Evolutionary conservation across 2,888 invertebrate species (phyloP), one percentile per base, ranked within the genome.

Genomic region (Troides oblongomaculatus): DNA sequence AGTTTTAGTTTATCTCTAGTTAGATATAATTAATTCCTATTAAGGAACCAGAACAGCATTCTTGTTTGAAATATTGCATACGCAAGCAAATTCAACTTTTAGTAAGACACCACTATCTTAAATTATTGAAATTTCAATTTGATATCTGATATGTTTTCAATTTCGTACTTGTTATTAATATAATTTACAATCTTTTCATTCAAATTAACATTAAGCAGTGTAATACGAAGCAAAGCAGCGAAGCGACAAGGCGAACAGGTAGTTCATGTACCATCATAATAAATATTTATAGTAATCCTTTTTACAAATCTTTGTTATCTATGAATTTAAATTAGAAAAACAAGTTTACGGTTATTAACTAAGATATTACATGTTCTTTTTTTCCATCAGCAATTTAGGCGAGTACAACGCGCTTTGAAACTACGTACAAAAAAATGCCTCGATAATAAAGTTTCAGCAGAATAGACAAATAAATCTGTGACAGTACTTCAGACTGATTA

Each of bases 11-110:
- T 63, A 83, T 71, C 70, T 70, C 81, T 84, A 76, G 77, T 82
- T 81, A 86, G 87, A 87, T 89, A 85, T 89, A 89, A 89, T 85
- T 85, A 90, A 88, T 87, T 85, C 90, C 89, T 84, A 87, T 88
- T 86, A 84, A 82, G 85, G 87, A 80, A 82, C 77, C 74, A 75
- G 80, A 81, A 83, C 87, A 84, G 81, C 88, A 90, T 90, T 89
- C 90, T 82, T 81, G 81, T 76, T 73, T 82, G 79, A 73, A 86
- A 79, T 79, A 78, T 75, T 76, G 79, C 75, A 77, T 63, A 63
- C 53, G 46, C n/a, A 43, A 56, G 66, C 43, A 63, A 67, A 70
- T 67, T 67, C 57, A 64, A 64, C 64, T 64, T 68, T 71, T 57
- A 23, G 62, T 61, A 62, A 61, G 58, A 57, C 64, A 64, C 56